phyloP scores from a whole-genome alignment of 2,797 vertebrate genomes.

The Macropodus opercularis region DNA sequence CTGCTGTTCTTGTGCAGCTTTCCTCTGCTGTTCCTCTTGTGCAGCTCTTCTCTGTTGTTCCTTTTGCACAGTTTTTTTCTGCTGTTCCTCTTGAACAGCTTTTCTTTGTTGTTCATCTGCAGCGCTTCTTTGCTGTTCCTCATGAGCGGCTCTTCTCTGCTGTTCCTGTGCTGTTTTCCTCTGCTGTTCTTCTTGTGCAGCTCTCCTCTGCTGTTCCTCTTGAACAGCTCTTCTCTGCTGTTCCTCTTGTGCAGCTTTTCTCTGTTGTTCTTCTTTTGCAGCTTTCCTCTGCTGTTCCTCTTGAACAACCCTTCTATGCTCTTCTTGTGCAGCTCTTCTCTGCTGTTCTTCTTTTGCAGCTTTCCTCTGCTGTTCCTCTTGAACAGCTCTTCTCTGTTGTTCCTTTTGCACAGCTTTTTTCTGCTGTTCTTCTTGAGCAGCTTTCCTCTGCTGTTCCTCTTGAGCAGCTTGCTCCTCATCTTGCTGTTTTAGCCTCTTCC shows the following conservation, averaged over 20 bases:
- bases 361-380: slow-evolving; percentile 9
- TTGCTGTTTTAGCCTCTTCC: slow-evolving; percentile 16
- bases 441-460: slow-evolving; percentile 14
- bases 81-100: background rate
- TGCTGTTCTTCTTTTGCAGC: background rate
- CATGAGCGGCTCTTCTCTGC: slow-evolving; percentile 3
- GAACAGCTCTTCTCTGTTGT: background rate
- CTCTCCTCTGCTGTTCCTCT: too few species aligned
- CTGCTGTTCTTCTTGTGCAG: slow-evolving; percentile 14
- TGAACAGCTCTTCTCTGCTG: too few species aligned
- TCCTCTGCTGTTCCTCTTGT: background rate
- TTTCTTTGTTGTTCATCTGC: slow-evolving; percentile 4
- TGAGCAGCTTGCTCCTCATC: slow-evolving; percentile 3
- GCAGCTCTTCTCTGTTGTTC: background rate
- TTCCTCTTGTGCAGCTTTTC: slow-evolving; percentile 12
- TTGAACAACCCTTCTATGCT: too few species aligned
- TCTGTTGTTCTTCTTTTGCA: too few species aligned
- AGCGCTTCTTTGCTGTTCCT: slow-evolving; percentile 2
- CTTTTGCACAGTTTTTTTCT: background rate
- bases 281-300: too few species aligned
- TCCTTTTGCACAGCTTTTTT: slow-evolving; percentile 1
- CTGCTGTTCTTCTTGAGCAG: background rate
- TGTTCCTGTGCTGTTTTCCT: slow-evolving; percentile 8
- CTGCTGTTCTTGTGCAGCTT: background rate
- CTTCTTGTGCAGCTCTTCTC: slow-evolving; percentile 5